Evolutionary conservation across 2,888 invertebrate species (phyloP).

Genomic region (Parnassius orleans): DNA sequence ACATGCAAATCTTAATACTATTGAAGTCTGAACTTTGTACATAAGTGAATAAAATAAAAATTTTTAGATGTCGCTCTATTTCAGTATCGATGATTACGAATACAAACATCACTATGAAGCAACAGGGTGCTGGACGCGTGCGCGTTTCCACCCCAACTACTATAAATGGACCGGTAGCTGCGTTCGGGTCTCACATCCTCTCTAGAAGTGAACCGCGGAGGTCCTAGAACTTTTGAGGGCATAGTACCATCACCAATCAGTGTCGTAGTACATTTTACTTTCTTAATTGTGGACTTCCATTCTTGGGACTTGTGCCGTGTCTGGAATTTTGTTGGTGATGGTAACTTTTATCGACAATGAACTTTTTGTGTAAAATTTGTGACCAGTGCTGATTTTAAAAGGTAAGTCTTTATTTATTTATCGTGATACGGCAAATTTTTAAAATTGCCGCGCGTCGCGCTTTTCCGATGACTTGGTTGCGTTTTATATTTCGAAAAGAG

Average conservation of each 20-base stretch:
- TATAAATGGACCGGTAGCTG: constrained; percentile 61
- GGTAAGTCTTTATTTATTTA: constrained; percentile 47
- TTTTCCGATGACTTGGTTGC: not conserved
- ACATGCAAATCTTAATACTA: too few relatives aligned
- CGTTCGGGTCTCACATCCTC: constrained; percentile 58
- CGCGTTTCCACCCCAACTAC: constrained; percentile 64
- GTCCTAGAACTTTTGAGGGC: constrained; percentile 37
- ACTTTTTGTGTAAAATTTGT: constrained; percentile 42
- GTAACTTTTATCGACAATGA: constrained; percentile 52
- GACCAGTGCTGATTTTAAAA: constrained; percentile 46
- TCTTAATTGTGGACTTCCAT: constrained; percentile 31
- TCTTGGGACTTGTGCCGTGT: constrained; percentile 49
- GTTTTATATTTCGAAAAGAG: too few relatives aligned
- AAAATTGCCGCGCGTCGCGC: constrained; percentile 10
- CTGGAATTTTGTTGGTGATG: constrained; percentile 40
- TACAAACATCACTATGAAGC: constrained; percentile 58
- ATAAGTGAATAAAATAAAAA: too few relatives aligned
- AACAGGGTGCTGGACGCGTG: constrained; percentile 80
- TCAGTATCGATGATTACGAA: constrained; percentile 43
- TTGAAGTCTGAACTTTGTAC: too few relatives aligned
- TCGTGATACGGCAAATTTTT: constrained; percentile 16
- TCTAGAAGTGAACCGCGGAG: constrained; percentile 52
- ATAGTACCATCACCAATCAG: constrained; percentile 35
- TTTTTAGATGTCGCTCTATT: not conserved
- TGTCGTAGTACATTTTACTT: constrained; percentile 46